Percentiles rank a stretch among this genome's conserved stretches.
phyloP scores from a whole-genome alignment of 1,140 invertebrate species.

The Drosophila tani region DNA sequence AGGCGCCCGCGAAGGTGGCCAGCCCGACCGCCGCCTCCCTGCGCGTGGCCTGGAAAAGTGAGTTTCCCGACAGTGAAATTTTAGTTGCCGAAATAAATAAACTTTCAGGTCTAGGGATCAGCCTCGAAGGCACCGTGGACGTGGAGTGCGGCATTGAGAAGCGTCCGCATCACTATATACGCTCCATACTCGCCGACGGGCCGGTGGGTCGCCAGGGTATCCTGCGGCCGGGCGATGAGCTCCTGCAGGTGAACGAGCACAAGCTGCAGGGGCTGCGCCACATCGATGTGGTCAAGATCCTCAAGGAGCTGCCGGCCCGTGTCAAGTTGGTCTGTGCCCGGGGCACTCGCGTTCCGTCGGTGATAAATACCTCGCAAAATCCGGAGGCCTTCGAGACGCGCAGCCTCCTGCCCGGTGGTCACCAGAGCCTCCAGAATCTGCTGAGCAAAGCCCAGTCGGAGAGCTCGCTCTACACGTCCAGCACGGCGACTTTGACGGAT shows the following conservation, averaged over 20 bases:
- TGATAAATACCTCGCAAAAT: conserved; percentile 92
- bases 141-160: conserved; percentile 93
- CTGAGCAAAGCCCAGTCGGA: conserved; percentile 95
- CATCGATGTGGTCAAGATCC: conserved; percentile 94
- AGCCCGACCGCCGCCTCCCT: conserved; percentile 75
- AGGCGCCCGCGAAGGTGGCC: conserved; percentile 43
- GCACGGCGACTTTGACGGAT: conserved; percentile 88
- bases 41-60: conserved; percentile 88
- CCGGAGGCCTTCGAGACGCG: conserved; percentile 91
- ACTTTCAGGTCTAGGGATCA: conserved; percentile 95
- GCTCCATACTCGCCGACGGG: conserved; percentile 94
- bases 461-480: conserved; percentile 92
- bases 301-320: conserved; percentile 94
- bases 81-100: conserved; percentile 93
- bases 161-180: conserved; percentile 93
- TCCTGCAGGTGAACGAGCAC: conserved; percentile 95
- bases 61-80: conserved; percentile 90
- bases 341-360: conserved; percentile 87
- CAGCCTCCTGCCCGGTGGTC: conserved; percentile 91
- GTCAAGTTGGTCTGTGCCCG: conserved; percentile 92
- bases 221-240: conserved; percentile 94
- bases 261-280: conserved; percentile 94
- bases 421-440: conserved; percentile 88
- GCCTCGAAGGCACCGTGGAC: conserved; percentile 96
- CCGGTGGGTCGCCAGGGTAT: conserved; percentile 93